Evolutionary conservation across 2,113 vertebrate genomes (phyloP), one percentile per base, ranked within the genome.

Genomic region (Oreotrochilus melanogaster): DNA sequence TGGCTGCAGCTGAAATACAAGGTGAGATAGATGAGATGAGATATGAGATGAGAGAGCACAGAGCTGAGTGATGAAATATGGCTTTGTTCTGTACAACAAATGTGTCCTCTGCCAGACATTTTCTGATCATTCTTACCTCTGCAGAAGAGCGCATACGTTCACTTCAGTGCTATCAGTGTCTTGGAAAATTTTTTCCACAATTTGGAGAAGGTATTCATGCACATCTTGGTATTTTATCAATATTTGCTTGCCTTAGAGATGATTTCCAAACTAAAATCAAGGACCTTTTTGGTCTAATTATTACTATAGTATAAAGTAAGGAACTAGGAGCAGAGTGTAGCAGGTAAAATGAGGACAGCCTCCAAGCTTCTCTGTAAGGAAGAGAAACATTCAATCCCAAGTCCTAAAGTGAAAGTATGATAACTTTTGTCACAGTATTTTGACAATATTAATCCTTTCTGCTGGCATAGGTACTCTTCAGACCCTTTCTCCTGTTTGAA

Each of bases 401-500:
- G 80, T 88, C 56, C 72, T 84, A 28, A 42, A 71, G 51, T 90
- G 42, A 94, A 90, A 94, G 56, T 58, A 56, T 37, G 33, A 19
- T 83, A 74, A 67, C 47, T 94, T 82, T 80, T 81, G 72, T 81
- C 76, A 48, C 9, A 60, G 33, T 71, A n/a, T 84, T 80, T 74
- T 88, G 86, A 92, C 86, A 94, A 35, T n/a, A 18, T 84, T 88
- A 93, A 92, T 91, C 79, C 43, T 94, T 24, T 45, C 72, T 86
- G 25, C 65, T 94, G 86, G 60, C 76, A 74, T 42, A 57, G 65
- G 76, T 75, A 42, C 28, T 94, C 64, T 73, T 92, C 51, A 71
- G 51, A 80, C 6, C 27, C 35, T 61, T 85, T 62, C 72, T 78
- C 16, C 43, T 74, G 18, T 80, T 95, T 60, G 50, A 78, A 88